These are phyloP conservation scores for Ypsolopha scabrella DNA, from an alignment of 2,888 invertebrate genomes.

Conservation along the genomic window DNA sequence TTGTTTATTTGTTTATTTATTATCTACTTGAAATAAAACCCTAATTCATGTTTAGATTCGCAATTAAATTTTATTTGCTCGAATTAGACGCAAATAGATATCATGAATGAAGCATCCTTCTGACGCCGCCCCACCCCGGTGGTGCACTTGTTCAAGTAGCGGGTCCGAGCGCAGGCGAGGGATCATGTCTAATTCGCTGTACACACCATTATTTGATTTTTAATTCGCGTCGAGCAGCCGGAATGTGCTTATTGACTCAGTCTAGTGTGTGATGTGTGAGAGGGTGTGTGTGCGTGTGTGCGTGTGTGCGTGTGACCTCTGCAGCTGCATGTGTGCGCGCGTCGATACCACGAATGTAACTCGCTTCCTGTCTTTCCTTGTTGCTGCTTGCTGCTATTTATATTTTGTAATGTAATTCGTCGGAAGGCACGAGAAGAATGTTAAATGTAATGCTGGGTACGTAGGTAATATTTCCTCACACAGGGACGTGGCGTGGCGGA, in stretches of 20 bases:
- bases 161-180: not conserved
- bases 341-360: too few relatives aligned
- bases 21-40: too few relatives aligned
- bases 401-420: not conserved
- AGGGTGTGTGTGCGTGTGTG: too few relatives aligned
- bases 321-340: too few relatives aligned
- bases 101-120: not conserved
- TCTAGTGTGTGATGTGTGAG: conserved; percentile 15
- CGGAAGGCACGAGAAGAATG: conserved; percentile 1
- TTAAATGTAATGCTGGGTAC: not conserved
- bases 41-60: too few relatives aligned
- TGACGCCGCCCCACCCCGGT: too few relatives aligned
- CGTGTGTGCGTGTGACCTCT: too few relatives aligned
- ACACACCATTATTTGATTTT: conserved; percentile 61
- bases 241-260: conserved; percentile 56
- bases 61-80: too few relatives aligned
- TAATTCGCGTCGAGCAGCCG: conserved; percentile 51
- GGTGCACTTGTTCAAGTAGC: not conserved
- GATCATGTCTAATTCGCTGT: conserved; percentile 6
- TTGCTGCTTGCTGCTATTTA: conserved; percentile 4
- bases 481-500: conserved; percentile 1
- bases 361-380: too few relatives aligned
- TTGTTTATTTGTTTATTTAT: too few relatives aligned
- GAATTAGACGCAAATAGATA: not conserved
- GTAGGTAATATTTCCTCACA: not conserved